These are phyloP conservation scores for Oryzias curvinotus DNA, from an alignment of 2,113 vertebrate species.

Conservation along the genomic window DNA sequence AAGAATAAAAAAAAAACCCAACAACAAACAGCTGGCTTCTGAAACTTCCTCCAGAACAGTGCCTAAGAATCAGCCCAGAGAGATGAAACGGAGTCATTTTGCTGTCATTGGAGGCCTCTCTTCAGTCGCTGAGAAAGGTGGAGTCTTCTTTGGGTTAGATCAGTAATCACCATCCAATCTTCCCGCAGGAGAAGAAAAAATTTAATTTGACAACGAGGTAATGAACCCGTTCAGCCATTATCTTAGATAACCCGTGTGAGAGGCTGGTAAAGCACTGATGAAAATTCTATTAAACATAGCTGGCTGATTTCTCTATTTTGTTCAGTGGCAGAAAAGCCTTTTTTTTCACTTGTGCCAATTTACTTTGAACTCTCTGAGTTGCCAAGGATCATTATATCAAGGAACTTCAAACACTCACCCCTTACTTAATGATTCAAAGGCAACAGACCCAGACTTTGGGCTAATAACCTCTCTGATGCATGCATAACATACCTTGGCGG, in stretches of 20 bases:
- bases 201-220: slow-evolving; percentile 83
- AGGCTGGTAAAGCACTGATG: slow-evolving; percentile 80
- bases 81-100: slow-evolving; percentile 53
- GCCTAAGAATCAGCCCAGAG: no score
- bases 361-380: slow-evolving; percentile 79
- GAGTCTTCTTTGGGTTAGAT: slow-evolving; percentile 70
- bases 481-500: slow-evolving; percentile 42
- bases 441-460: slow-evolving; percentile 63
- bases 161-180: slow-evolving; percentile 80
- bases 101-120: slow-evolving; percentile 37
- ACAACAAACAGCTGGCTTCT: no score
- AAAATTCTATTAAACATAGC: slow-evolving; percentile 83
- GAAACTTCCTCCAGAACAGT: no score
- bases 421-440: slow-evolving; percentile 77
- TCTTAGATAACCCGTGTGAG: slow-evolving; percentile 80
- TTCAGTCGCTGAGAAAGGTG: slow-evolving; percentile 37
- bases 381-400: slow-evolving; percentile 78
- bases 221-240: slow-evolving; percentile 82
- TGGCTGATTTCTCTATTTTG: slow-evolving; percentile 81
- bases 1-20: neutral
- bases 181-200: slow-evolving; percentile 77
- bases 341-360: slow-evolving; percentile 73
- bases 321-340: slow-evolving; percentile 69
- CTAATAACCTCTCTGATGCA: slow-evolving; percentile 69
- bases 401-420: slow-evolving; percentile 72